Evolutionary conservation across 2,888 invertebrate genomes (phyloP).

Genomic region (Stenchaetothrips biformis): DNA sequence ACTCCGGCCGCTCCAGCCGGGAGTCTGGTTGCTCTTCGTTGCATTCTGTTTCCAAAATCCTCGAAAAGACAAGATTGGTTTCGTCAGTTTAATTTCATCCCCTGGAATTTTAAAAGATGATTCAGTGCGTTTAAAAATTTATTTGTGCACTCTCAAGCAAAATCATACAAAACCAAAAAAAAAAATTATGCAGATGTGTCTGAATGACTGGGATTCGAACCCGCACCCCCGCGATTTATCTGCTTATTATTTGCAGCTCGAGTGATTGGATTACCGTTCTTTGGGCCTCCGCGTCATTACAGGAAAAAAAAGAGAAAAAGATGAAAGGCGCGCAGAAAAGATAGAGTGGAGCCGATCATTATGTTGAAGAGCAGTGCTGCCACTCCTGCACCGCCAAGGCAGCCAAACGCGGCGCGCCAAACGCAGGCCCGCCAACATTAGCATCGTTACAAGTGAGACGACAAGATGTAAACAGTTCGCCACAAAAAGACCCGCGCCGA

Average conservation of each 20-base stretch:
- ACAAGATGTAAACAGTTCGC: conserved; percentile 13
- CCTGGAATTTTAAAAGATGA: background rate
- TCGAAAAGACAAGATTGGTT: no score
- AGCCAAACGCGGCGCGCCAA: background rate
- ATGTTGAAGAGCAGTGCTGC: no score
- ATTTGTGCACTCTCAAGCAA: no score
- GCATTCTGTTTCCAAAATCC: no score
- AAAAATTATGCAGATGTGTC: background rate
- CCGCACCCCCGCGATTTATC: background rate
- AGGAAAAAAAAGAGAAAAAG: no score
- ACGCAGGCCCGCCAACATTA: background rate
- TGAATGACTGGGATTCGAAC: background rate
- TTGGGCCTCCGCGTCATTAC: no score
- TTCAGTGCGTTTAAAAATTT: no score
- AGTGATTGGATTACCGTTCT: background rate
- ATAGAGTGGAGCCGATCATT: no score
- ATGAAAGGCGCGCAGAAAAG: no score
- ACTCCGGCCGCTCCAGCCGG: background rate
- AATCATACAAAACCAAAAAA: no score
- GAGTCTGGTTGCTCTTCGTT: background rate
- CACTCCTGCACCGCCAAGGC: no score
- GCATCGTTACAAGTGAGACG: background rate
- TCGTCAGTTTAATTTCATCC: background rate
- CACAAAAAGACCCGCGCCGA: background rate
- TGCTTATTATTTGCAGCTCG: background rate